These are phyloP conservation scores for Oncorhynchus gorbuscha DNA, from an alignment of 2,113 vertebrate genomes.

Conservation along the genomic window DNA sequence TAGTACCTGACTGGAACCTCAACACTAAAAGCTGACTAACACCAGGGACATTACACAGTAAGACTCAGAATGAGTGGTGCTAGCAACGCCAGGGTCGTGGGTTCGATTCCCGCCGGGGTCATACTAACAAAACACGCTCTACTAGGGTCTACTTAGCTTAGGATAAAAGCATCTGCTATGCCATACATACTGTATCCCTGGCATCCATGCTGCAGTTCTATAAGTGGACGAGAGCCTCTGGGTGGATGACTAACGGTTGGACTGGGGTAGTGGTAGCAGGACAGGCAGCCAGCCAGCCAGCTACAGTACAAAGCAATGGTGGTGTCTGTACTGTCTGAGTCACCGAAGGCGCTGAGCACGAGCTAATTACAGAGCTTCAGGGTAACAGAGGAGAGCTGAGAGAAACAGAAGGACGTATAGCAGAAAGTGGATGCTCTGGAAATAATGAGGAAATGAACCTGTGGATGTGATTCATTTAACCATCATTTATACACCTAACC, in stretches of 20 bases:
- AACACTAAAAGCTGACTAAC: constrained; percentile 35
- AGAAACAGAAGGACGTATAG: neutral
- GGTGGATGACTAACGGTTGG: constrained; percentile 1
- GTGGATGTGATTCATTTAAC: neutral
- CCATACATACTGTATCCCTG: neutral
- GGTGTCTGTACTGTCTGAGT: neutral
- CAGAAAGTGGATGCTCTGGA: neutral
- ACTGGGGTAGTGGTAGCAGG: neutral
- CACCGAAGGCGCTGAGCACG: neutral
- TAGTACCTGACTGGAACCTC: constrained; percentile 29
- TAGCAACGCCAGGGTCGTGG: too few species aligned
- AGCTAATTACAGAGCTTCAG: constrained; percentile 1
- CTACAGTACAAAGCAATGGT: neutral
- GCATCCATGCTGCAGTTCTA: constrained; percentile 19
- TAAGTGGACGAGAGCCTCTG: constrained; percentile 5
- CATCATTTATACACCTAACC: too few species aligned
- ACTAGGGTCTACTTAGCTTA: too few species aligned
- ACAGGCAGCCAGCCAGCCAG: too few species aligned
- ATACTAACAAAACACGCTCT: too few species aligned
- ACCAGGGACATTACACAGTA: too few species aligned
- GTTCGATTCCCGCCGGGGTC: too few species aligned
- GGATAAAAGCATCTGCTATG: too few species aligned
- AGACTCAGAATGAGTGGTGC: too few species aligned
- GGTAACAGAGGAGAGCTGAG: neutral
- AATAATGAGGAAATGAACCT: neutral